Evolutionary conservation across 1,140 invertebrate genomes (phyloP).

Genomic region (Ephestia elutella): DNA sequence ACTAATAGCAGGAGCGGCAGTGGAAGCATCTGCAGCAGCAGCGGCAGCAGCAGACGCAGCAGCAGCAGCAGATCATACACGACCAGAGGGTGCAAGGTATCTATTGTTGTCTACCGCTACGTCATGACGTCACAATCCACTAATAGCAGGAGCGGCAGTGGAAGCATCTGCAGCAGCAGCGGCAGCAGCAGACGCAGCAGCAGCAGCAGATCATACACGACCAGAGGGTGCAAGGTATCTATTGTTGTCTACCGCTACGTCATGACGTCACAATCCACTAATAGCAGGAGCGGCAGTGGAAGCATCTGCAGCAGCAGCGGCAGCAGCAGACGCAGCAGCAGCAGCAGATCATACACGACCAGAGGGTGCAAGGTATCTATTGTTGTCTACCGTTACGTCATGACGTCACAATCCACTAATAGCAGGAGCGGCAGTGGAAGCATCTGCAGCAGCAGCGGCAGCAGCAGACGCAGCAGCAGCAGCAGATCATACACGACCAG

Average conservation of each 20-base stretch:
- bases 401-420: conserved; percentile 39
- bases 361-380: conserved; percentile 79
- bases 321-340: conserved; percentile 88
- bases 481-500: no score
- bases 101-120: conserved; percentile 2
- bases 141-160: conserved; percentile 88
- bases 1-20: conserved; percentile 80
- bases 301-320: conserved; percentile 86
- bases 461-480: no score
- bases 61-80: conserved; percentile 86
- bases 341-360: conserved; percentile 85
- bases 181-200: conserved; percentile 86
- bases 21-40: conserved; percentile 91
- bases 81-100: conserved; percentile 83
- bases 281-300: conserved; percentile 91
- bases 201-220: conserved; percentile 87
- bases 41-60: conserved; percentile 85
- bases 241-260: not conserved
- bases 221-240: conserved; percentile 81
- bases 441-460: conserved; percentile 86
- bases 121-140: conserved; percentile 18
- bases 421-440: conserved; percentile 92
- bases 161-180: conserved; percentile 88
- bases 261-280: conserved; percentile 31
- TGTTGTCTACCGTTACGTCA: not conserved